These are phyloP conservation scores for Syrista parreyssii DNA, from an alignment of 2,888 invertebrate genomes.

Conservation along the genomic window DNA sequence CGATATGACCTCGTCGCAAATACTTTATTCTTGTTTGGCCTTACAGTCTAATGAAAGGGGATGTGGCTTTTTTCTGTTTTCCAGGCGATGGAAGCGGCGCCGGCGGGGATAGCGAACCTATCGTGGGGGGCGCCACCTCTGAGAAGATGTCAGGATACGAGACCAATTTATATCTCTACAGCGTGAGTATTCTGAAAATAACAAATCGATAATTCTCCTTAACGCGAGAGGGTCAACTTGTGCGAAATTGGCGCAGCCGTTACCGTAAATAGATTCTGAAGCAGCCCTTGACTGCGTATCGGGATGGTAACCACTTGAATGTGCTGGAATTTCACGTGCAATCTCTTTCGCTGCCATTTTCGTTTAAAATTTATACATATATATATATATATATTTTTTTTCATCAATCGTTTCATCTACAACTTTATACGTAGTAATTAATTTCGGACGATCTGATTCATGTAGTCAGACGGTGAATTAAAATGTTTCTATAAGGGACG, in stretches of 20 bases:
- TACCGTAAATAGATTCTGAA: background rate
- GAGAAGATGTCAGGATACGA: constrained; percentile 80
- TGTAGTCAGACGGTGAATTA: background rate
- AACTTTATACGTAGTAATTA: background rate
- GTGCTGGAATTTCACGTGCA: background rate
- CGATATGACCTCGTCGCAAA: background rate
- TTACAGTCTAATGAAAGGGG: background rate
- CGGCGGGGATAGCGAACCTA: constrained; percentile 74
- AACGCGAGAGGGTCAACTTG: background rate
- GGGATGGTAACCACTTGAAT: background rate
- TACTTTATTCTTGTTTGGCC: background rate
- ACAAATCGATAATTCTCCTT: background rate
- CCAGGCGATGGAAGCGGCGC: constrained; percentile 73
- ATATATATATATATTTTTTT: background rate
- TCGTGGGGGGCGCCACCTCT: constrained; percentile 74
- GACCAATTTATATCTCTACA: constrained; percentile 88
- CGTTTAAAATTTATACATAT: background rate
- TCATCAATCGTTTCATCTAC: background rate
- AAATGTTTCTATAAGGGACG: background rate
- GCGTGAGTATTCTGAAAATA: constrained; percentile 70
- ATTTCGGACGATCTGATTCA: background rate
- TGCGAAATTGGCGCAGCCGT: background rate
- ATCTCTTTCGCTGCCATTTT: background rate
- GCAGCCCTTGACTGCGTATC: background rate
- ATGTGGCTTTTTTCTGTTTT: constrained; percentile 26